Evolutionary conservation across 2,113 vertebrate species (phyloP).

Genomic region (Perca schrenkii): DNA sequence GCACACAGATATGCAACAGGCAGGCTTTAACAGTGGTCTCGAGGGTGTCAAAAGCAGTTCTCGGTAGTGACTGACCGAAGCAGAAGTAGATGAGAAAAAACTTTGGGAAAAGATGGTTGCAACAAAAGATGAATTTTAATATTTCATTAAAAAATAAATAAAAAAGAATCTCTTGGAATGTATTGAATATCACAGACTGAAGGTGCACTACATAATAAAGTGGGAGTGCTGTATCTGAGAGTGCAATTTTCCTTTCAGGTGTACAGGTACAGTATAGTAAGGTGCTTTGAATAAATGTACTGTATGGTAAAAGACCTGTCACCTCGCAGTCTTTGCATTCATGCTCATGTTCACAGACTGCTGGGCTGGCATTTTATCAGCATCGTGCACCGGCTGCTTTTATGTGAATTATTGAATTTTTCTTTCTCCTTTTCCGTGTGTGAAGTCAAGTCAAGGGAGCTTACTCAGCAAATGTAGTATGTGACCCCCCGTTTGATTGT

Average conservation of each 20-base stretch:
- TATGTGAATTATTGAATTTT: slow-evolving; percentile 65
- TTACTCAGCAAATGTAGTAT: slow-evolving; percentile 49
- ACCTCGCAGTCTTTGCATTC: slow-evolving; percentile 39
- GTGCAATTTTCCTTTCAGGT: slow-evolving; percentile 16
- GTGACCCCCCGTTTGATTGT: slow-evolving; percentile 50
- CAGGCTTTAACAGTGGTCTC: neutral
- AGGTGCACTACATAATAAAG: slow-evolving; percentile 1
- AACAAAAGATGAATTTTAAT: neutral
- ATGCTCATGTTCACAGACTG: slow-evolving; percentile 53
- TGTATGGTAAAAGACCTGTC: slow-evolving; percentile 46
- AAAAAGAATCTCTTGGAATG: neutral
- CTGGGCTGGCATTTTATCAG: slow-evolving; percentile 59
- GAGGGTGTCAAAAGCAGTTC: neutral
- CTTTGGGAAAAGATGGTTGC: neutral
- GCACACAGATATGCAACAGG: neutral
- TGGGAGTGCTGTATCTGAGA: neutral
- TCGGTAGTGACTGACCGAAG: neutral
- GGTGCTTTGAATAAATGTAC: slow-evolving; percentile 24
- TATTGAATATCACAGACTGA: slow-evolving; percentile 1
- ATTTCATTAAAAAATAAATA: neutral
- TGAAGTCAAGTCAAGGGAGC: slow-evolving; percentile 45
- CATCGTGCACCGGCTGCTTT: slow-evolving; percentile 62
- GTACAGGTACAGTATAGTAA: slow-evolving; percentile 3
- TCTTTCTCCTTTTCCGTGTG: slow-evolving; percentile 6
- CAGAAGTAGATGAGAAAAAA: neutral